Evolutionary conservation across 2,797 vertebrate species (phyloP).

Genomic region (Phoxinus dragarum): DNA sequence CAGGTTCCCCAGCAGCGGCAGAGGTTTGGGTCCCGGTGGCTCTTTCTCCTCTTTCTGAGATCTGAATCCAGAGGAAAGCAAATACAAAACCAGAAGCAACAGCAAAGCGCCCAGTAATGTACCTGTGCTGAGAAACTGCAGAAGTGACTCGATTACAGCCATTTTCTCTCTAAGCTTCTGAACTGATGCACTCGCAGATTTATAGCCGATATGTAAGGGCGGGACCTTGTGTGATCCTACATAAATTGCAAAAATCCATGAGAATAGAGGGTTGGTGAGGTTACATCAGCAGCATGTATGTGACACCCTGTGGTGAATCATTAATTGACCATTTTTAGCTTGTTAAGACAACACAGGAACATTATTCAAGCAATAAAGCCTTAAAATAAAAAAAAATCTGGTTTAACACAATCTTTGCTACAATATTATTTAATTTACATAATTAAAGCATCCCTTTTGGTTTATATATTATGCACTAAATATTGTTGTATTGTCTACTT

Average conservation of each 20-base stretch:
- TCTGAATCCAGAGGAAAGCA: conserved; percentile 48
- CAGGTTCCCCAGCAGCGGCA: conserved; percentile 75
- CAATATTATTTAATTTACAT: not conserved
- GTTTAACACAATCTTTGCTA: not conserved
- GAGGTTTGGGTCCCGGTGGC: conserved; percentile 72
- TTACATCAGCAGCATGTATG: not conserved
- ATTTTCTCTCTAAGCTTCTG: conserved; percentile 26
- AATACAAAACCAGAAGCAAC: conserved; percentile 59
- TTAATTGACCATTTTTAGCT: not conserved
- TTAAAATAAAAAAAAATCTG: too few species aligned
- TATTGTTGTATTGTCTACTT: not conserved
- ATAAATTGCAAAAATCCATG: not conserved
- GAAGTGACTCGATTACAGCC: conserved; percentile 46
- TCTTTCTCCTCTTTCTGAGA: conserved; percentile 39
- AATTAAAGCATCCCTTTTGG: not conserved
- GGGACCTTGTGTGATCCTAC: not conserved
- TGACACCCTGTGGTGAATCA: not conserved
- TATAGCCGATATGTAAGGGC: not conserved
- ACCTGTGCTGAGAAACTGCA: conserved; percentile 45
- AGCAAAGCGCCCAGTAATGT: conserved; percentile 52
- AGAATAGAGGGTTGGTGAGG: not conserved
- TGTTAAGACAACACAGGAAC: not conserved
- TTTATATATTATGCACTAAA: not conserved
- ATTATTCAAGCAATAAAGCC: too few species aligned
- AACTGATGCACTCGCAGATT: not conserved